Percentiles rank a stretch among this genome's conserved stretches.
phyloP scores from a whole-genome alignment of 2,113 vertebrate species.

The Nyctereutes procyonoides region DNA sequence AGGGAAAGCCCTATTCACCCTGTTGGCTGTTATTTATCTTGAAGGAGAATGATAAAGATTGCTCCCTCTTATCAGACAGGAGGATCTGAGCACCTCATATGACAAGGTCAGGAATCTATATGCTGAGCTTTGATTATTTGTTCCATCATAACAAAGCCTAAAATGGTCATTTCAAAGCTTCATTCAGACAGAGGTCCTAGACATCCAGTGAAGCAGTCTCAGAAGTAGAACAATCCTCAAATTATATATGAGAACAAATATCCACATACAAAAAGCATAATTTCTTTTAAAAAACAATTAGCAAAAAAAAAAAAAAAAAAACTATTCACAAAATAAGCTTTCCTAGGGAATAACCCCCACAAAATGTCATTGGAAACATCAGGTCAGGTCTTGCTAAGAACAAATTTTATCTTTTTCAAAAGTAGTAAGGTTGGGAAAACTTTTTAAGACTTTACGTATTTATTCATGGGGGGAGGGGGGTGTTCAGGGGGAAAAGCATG shows the following conservation, averaged over 20 bases:
- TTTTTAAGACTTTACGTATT: too few relatives aligned
- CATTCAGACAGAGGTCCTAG: not conserved
- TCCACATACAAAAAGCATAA: not conserved
- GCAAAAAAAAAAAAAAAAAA: too few relatives aligned
- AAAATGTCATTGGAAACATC: not conserved
- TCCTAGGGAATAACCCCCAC: not conserved
- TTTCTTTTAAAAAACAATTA: not conserved
- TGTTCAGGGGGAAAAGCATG: too few relatives aligned
- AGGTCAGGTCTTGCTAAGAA: not conserved
- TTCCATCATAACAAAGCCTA: not conserved
- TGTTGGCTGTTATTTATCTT: not conserved
- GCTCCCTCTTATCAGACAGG: rapidly evolving
- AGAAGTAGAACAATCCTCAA: not conserved
- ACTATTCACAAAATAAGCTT: not conserved
- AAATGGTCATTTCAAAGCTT: not conserved
- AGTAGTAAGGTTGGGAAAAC: too few relatives aligned
- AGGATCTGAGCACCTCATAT: rapidly evolving
- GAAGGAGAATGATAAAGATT: not conserved
- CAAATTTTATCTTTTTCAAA: not conserved
- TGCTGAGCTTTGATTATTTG: not conserved
- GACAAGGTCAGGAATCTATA: not conserved
- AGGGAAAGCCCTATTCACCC: not conserved
- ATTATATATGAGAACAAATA: not conserved
- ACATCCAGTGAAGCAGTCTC: not conserved
- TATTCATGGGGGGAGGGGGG: too few relatives aligned